These are phyloP conservation scores for Embidobia sp. DNA, from an alignment of 2,888 invertebrate species.

Conservation along the genomic window DNA sequence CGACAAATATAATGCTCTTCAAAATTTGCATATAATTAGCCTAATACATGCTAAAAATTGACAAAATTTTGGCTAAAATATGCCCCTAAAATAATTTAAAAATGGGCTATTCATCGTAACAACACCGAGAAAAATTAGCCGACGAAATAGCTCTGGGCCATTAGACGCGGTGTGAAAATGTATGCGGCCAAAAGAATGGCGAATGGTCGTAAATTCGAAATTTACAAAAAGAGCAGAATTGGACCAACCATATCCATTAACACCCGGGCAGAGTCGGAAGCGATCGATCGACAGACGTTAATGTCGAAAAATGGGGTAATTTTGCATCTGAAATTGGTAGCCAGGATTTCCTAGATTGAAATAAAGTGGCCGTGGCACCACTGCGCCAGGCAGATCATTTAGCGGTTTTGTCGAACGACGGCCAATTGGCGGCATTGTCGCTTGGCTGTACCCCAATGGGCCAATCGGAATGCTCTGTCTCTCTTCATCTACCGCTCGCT, in stretches of 20 bases:
- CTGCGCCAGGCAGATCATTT: slow-evolving; percentile 81
- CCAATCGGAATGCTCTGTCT: slow-evolving; percentile 81
- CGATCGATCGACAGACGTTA: slow-evolving; percentile 74
- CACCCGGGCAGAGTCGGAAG: slow-evolving; percentile 65
- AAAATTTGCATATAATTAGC: not conserved
- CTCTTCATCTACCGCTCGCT: slow-evolving; percentile 72
- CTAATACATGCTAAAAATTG: too few relatives aligned
- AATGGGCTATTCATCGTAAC: slow-evolving; percentile 35
- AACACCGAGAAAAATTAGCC: slow-evolving; percentile 42
- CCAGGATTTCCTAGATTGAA: slow-evolving; percentile 80
- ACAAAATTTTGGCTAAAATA: slow-evolving; percentile 21
- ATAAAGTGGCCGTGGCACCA: slow-evolving; percentile 81
- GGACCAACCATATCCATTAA: slow-evolving; percentile 71
- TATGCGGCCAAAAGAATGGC: slow-evolving; percentile 43
- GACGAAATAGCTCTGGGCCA: slow-evolving; percentile 47
- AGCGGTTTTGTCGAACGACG: slow-evolving; percentile 82
- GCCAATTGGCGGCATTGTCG: slow-evolving; percentile 82
- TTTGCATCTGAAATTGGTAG: slow-evolving; percentile 77
- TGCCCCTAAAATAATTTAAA: slow-evolving; percentile 29
- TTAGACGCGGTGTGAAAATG: slow-evolving; percentile 43
- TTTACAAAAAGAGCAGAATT: slow-evolving; percentile 54
- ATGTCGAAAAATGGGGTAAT: slow-evolving; percentile 78
- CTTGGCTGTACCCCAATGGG: slow-evolving; percentile 81
- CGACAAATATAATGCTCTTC: not conserved
- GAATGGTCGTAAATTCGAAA: slow-evolving; percentile 57